Conservation (phyloP, 1,140 invertebrate genomes). For the Procambarus virginalis region DNA sequence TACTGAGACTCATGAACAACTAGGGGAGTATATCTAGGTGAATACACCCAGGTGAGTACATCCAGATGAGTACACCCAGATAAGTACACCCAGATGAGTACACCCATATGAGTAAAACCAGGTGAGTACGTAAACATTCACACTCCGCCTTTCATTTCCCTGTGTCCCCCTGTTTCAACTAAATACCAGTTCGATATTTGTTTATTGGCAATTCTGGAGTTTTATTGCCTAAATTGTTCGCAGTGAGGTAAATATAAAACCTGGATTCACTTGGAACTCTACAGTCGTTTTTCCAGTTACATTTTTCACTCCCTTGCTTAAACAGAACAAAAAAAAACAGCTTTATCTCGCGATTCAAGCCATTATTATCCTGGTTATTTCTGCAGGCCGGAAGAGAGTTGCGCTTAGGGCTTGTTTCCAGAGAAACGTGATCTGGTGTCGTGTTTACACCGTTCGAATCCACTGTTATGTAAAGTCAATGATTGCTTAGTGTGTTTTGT, state of each 20-base stretch:
- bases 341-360: no score
- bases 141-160: neutral
- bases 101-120: neutral
- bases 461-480: neutral
- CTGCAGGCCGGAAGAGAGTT: neutral
- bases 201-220: constrained; percentile 1
- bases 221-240: neutral
- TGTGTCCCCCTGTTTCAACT: neutral
- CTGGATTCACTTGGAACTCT: neutral
- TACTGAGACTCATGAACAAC: no score
- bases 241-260: neutral
- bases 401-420: neutral
- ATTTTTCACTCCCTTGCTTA: neutral
- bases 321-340: no score
- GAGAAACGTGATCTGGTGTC: neutral
- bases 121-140: neutral
- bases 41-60: neutral
- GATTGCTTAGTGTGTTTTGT: neutral
- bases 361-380: neutral
- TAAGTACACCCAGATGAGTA: neutral
- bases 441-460: neutral
- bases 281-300: neutral
- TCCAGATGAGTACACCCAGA: neutral
- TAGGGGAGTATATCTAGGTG: no score
- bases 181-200: constrained; percentile 1